Percentiles rank a stretch among this genome's conserved stretches.
These are phyloP conservation scores for Pygoscelis antarcticus DNA, from an alignment of 2,113 vertebrate genomes.

Conservation along the genomic window DNA sequence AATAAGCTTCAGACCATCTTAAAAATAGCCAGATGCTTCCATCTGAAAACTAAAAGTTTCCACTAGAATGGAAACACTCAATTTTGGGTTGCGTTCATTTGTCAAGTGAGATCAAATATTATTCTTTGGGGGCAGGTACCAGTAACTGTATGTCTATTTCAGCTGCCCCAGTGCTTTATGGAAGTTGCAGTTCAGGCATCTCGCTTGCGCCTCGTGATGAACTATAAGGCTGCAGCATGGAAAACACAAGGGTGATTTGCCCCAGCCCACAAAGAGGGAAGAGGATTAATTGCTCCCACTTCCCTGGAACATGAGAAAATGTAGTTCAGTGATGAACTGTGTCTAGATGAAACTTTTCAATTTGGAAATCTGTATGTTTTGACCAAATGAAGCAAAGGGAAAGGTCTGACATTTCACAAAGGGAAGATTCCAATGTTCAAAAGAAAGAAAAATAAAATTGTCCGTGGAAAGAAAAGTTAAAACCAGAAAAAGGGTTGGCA, in stretches of 20 bases:
- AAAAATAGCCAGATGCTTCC: not conserved
- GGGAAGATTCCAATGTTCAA: not conserved
- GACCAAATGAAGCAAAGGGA: not conserved
- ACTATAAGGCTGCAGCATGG: not conserved
- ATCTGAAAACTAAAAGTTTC: not conserved
- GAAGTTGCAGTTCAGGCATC: not conserved
- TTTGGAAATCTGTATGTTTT: not conserved
- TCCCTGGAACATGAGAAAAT: not conserved
- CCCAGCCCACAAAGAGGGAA: not conserved
- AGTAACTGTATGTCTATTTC: not conserved
- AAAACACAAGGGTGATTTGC: not conserved
- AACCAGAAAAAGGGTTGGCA: not conserved
- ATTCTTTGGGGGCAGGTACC: not conserved
- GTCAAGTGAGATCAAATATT: not conserved
- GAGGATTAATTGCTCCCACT: not conserved
- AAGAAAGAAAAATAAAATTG: not conserved
- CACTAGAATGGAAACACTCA: not conserved
- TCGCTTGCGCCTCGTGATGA: rapidly evolving
- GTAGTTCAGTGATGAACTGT: not conserved
- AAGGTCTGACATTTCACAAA: not conserved
- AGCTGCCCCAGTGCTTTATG: not conserved
- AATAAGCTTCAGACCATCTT: not conserved
- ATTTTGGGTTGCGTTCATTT: not conserved
- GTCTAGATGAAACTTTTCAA: not conserved
- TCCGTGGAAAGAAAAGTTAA: not conserved